phyloP scores from a whole-genome alignment of 2,888 invertebrate species.

The Drosophila austrosaltans region DNA sequence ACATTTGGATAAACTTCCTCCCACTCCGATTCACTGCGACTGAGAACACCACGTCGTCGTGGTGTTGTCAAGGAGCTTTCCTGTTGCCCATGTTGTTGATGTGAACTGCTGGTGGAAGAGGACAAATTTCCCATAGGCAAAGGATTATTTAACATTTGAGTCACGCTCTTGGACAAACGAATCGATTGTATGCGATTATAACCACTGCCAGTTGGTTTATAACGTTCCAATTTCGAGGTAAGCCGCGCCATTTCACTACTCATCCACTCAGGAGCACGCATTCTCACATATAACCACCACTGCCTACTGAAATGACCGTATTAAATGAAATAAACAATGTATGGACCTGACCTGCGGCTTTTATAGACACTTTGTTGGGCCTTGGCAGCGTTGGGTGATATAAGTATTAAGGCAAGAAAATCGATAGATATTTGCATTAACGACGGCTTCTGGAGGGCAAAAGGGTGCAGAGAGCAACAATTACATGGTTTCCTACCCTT shows the following conservation, averaged over 20 bases:
- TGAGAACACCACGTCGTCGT: conserved; percentile 68
- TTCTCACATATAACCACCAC: conserved; percentile 29
- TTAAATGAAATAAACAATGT: conserved; percentile 53
- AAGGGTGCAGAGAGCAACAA: conserved; percentile 23
- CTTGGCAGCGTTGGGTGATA: conserved; percentile 33
- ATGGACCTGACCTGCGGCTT: conserved; percentile 39
- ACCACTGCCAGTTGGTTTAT: conserved; percentile 79
- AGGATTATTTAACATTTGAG: conserved; percentile 82
- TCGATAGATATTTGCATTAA: conserved; percentile 64
- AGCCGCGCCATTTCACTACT: conserved; percentile 79
- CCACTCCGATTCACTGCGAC: conserved; percentile 75
- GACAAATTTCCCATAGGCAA: conserved; percentile 51
- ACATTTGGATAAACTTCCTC: conserved; percentile 79
- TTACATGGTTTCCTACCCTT: conserved; percentile 55
- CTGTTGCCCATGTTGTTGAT: conserved; percentile 14
- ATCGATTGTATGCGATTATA: conserved; percentile 82
- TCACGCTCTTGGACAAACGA: conserved; percentile 80
- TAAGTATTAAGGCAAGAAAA: conserved; percentile 44
- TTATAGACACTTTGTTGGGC: conserved; percentile 48
- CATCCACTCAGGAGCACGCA: conserved; percentile 81
- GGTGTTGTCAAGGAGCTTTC: conserved; percentile 52
- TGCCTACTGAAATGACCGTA: conserved; percentile 18
- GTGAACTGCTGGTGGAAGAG: background rate
- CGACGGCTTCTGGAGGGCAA: conserved; percentile 29
- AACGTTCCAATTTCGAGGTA: conserved; percentile 77